Evolutionary conservation across 2,113 vertebrate genomes (phyloP).

Genomic region (Orthonyx spaldingii): DNA sequence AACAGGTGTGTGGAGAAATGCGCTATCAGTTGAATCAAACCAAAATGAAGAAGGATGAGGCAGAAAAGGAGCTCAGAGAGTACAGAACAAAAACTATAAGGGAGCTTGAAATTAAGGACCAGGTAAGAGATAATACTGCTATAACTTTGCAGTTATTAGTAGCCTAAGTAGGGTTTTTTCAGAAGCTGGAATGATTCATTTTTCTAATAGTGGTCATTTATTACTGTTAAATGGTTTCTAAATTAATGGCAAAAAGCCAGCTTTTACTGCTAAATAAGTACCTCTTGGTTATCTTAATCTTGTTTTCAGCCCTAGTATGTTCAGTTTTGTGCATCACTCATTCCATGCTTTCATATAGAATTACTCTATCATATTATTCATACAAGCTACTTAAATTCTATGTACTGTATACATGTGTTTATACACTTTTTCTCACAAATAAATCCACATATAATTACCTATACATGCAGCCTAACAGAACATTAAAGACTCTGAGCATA

Average conservation of each 20-base stretch:
- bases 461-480: conserved; percentile 5
- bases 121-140: conserved; percentile 77
- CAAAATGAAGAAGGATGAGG: conserved; percentile 87
- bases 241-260: conserved; percentile 52
- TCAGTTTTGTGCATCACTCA: conserved; percentile 32
- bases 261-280: conserved; percentile 64
- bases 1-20: conserved; percentile 89
- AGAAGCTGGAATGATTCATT: conserved; percentile 43
- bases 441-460: not conserved
- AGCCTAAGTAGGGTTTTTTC: conserved; percentile 20
- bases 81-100: conserved; percentile 79
- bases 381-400: not conserved
- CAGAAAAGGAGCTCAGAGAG: conserved; percentile 86
- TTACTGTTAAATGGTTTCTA: conserved; percentile 53
- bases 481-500: not conserved
- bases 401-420: conserved; percentile 32
- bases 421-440: conserved; percentile 31
- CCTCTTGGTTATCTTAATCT: conserved; percentile 32
- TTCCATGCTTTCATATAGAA: conserved; percentile 26
- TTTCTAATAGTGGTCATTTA: conserved; percentile 49
- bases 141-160: conserved; percentile 55
- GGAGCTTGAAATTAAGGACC: conserved; percentile 82
- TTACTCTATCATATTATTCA: conserved; percentile 37
- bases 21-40: conserved; percentile 85
- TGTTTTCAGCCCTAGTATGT: conserved; percentile 46